Percentiles rank a stretch among this genome's conserved stretches.
phyloP scores from a whole-genome alignment of 2,113 vertebrate species.

The Strix uralensis region DNA sequence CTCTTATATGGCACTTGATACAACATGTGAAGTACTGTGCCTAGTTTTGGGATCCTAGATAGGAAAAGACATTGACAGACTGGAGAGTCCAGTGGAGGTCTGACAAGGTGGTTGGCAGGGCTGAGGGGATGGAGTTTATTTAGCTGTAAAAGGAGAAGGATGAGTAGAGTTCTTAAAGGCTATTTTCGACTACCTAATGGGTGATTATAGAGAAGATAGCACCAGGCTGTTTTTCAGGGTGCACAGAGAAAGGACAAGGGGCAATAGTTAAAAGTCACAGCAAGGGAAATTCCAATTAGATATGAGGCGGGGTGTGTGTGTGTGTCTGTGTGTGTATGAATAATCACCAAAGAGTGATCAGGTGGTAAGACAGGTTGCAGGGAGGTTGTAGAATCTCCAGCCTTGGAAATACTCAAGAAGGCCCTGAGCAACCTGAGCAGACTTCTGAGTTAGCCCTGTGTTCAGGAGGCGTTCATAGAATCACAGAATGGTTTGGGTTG shows the following conservation, averaged over 20 bases:
- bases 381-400: background rate
- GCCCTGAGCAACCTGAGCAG: background rate
- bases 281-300: background rate
- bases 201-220: background rate
- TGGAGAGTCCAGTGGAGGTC: background rate
- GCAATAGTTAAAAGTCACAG: background rate
- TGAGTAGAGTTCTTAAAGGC: background rate
- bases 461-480: background rate
- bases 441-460: background rate
- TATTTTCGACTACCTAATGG: background rate
- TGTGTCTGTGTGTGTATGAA: too few species aligned
- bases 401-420: background rate
- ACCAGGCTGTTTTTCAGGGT: background rate
- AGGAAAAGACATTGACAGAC: background rate
- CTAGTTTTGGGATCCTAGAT: background rate
- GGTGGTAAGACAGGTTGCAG: background rate
- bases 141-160: background rate
- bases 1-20: background rate
- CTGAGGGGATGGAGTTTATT: background rate
- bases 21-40: background rate
- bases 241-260: background rate
- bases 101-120: background rate
- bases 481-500: too few species aligned
- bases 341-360: background rate
- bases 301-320: too few species aligned